Base-by-base conservation (phyloP, 2,797 vertebrate genomes). In the Urosaurus nigricauda region DNA sequence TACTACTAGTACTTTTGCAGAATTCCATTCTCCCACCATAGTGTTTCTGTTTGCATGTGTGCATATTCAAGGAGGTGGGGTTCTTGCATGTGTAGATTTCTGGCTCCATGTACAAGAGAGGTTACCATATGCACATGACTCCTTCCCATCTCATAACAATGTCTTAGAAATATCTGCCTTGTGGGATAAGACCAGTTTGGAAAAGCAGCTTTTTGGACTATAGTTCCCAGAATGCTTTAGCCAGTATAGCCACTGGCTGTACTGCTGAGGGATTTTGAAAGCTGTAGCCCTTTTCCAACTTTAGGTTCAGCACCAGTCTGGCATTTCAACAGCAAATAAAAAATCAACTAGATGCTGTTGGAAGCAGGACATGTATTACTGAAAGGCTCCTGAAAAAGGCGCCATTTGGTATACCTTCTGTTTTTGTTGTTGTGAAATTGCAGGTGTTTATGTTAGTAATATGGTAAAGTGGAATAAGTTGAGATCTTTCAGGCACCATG, bases 381-480 rank as follows among this genome's bases (percentile, higher is more conserved):
- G 40, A 43, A 58, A 68, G 1, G 6, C 29, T 12, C 26, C 24
- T 82, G 7, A 35, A 56, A 60, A 32, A n/a, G n/a, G n/a, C 37
- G 3, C 17, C 5, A 2, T 77, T 68, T 53, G 35, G 56, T 70
- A 6, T 56, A 32, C 3, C 32, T 24, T 58, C 40, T 63, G 24
- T 89, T 85, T 73, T 83, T 21, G 24, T 13, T 35, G 5, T 60
- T 89, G 16, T 74, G 37, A 19, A 19, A 32, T 53, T 74, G 77
- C 13, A 35, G 14, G 71, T 73, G 35, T 89, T 88, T 78, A 37
- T 53, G 29, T 84, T 80, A 60, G 75, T 40, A 78, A 83, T 8
- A 29, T 26, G 70, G 85, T 87, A 70, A 71, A 37, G 43, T 4
- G 47, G 70, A 56, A 11, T n/a, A 68, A 78, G 40, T 35, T 32